These are phyloP conservation scores for Proctacanthus coquilletti DNA, from an alignment of 1,140 invertebrate species.

Conservation along the genomic window DNA sequence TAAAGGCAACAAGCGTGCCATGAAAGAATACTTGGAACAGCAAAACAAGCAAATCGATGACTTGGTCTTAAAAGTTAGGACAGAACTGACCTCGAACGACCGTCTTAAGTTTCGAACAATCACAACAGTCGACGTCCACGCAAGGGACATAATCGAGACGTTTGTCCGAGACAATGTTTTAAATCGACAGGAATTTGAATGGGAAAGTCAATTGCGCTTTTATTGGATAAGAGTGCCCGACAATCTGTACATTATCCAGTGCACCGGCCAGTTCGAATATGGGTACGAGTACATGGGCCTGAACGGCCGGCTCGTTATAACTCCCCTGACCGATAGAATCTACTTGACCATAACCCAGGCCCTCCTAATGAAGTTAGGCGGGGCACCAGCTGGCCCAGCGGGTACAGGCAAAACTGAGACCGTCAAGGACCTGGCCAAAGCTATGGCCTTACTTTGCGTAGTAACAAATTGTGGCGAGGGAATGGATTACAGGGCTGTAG, in stretches of 20 bases:
- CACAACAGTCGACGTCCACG: constrained; percentile 79
- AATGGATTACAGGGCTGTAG: constrained; percentile 77
- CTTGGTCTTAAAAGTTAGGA: constrained; percentile 47
- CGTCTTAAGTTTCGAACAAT: constrained; percentile 75
- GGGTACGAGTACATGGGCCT: constrained; percentile 91
- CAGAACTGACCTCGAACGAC: constrained; percentile 58
- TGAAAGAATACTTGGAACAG: constrained; percentile 74
- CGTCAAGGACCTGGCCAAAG: constrained; percentile 77
- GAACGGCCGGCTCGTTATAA: constrained; percentile 77
- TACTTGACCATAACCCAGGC: constrained; percentile 86
- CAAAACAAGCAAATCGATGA: constrained; percentile 72
- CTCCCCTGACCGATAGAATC: constrained; percentile 79
- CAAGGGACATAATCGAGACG: constrained; percentile 70
- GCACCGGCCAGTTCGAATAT: constrained; percentile 71
- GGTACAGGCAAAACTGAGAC: constrained; percentile 88
- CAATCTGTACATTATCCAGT: constrained; percentile 68
- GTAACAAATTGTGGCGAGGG: constrained; percentile 87
- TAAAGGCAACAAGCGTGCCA: constrained; percentile 62
- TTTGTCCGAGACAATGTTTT: constrained; percentile 78
- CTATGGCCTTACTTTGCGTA: constrained; percentile 68
- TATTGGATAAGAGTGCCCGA: constrained; percentile 76
- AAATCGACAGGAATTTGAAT: constrained; percentile 70
- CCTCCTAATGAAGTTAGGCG: constrained; percentile 71
- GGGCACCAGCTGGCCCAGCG: constrained; percentile 58
- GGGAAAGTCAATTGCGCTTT: constrained; percentile 83